phyloP scores from a whole-genome alignment of 2,113 vertebrate genomes.

The Actenoides hombroni region DNA sequence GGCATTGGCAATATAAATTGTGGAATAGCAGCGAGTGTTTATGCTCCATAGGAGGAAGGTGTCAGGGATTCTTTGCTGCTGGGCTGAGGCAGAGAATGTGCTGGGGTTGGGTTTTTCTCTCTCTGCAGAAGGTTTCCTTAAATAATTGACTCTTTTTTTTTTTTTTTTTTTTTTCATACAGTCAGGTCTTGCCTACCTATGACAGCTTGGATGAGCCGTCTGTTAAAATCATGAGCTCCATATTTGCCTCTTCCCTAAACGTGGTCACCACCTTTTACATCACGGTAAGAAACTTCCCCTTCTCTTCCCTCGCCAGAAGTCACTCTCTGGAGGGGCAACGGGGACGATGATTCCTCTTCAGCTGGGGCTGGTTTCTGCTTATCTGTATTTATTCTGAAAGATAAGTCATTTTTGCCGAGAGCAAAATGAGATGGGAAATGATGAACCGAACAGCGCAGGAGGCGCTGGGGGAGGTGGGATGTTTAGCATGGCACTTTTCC shows the following conservation, averaged over 20 bases:
- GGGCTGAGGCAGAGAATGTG: neutral
- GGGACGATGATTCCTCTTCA: neutral
- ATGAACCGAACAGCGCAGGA: neutral
- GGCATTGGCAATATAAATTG: constrained; percentile 55
- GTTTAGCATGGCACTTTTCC: neutral
- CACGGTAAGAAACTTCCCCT: constrained; percentile 80
- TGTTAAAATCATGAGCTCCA: constrained; percentile 97
- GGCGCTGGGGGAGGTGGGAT: neutral
- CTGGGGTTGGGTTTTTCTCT: neutral
- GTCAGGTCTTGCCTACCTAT: constrained; percentile 97
- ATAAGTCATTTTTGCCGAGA: neutral
- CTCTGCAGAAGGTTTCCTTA: neutral
- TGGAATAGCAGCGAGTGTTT: constrained; percentile 46
- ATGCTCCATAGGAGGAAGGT: constrained; percentile 30
- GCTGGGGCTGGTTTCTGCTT: neutral
- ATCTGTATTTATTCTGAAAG: constrained; percentile 1
- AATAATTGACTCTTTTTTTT: neutral
- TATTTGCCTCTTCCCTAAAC: constrained; percentile 92
- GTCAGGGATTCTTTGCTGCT: constrained; percentile 25
- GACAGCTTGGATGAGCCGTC: constrained; percentile 97
- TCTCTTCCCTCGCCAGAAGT: neutral
- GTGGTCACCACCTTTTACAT: constrained; percentile 97
- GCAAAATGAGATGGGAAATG: neutral
- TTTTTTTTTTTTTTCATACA: constrained; percentile 36
- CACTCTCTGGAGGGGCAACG: neutral